Evolutionary conservation across 2,797 vertebrate species (phyloP), one percentile per base, ranked within the genome.

Genomic region (Dermochelys coriacea): DNA sequence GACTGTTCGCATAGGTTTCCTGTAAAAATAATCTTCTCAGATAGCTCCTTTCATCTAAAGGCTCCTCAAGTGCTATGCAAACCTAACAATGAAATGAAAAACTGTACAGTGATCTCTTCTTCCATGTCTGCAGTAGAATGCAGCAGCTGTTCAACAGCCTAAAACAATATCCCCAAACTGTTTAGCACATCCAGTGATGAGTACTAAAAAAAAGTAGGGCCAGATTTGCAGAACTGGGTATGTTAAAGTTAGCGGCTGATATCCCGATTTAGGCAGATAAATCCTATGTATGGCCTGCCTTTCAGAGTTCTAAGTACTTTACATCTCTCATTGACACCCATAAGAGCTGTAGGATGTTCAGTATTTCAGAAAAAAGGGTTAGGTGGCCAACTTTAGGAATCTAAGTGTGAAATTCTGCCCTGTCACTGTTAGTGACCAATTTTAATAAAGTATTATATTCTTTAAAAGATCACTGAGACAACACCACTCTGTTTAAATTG

Each of bases 81-180:
- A 94, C 93, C 94, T 77, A 89, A 57, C 81, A 95, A 6, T 92
- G 88, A 34, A 94, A 91, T 91, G 92, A 96, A 96, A 97, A 95
- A 78, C 94, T 95, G 50, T 83, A 12, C 11, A 90, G 91, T 80
- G 91, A 95, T 90, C 95, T 86, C 88, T 97, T 94, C 85, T 37
- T 95, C 85, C 83, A 93, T 55, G 96, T 92, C 95, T 91, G 93
- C 52, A 96, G 92, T 96, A 93, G 95, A 96, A 96, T 37, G 83
- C 90, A 93, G 88, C 96, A 96, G 96, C 96, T 97, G 94, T 95
- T 97, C 4, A 0, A 80, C 91, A 92, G 86, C 95, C 47, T 18
- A 82, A 50, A 95, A 91, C 81, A 88, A 95, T 95, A 96, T 93
- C 85, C 94, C 88, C 84, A 93, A 93, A 93, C 80, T 90, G 91